Conservation (phyloP, 1,140 invertebrate species). For the Drosophila bifasciata region DNA sequence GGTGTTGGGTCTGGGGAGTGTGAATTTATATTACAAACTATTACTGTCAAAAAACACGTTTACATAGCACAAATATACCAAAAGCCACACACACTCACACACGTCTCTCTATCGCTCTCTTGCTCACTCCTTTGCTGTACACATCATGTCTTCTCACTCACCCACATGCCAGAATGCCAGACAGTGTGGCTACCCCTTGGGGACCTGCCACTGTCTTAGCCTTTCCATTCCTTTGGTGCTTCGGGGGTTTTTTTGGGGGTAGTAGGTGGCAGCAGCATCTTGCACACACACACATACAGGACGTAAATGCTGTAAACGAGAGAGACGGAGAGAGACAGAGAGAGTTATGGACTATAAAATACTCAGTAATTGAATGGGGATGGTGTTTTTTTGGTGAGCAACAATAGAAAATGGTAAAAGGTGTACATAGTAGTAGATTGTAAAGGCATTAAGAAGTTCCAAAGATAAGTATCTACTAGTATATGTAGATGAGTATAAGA, state of each 20-base stretch:
- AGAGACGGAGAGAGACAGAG: too few species aligned
- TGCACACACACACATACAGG: slow-evolving; percentile 31
- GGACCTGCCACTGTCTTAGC: slow-evolving; percentile 45
- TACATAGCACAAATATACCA: slow-evolving; percentile 78
- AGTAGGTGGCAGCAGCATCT: slow-evolving; percentile 71
- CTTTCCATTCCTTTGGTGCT: slow-evolving; percentile 11
- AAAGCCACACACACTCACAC: slow-evolving; percentile 33
- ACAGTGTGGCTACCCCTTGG: slow-evolving; percentile 48
- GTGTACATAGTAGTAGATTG: too few species aligned
- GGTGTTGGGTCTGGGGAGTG: slow-evolving; percentile 68
- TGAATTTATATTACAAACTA: slow-evolving; percentile 83
- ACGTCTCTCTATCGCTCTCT: background rate
- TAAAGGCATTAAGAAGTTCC: too few species aligned
- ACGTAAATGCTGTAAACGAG: slow-evolving; percentile 8
- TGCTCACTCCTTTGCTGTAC: background rate
- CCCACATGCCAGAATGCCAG: slow-evolving; percentile 43
- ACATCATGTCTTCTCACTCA: background rate
- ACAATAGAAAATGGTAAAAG: too few species aligned
- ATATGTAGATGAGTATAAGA: too few species aligned
- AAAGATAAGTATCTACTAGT: too few species aligned
- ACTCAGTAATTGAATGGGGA: background rate
- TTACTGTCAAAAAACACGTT: slow-evolving; percentile 83
- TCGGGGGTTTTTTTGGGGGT: slow-evolving; percentile 47
- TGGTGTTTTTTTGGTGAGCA: too few species aligned
- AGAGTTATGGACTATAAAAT: slow-evolving; percentile 16